These are phyloP conservation scores for Melieria omissa DNA, from an alignment of 2,888 invertebrate species.

Conservation along the genomic window DNA sequence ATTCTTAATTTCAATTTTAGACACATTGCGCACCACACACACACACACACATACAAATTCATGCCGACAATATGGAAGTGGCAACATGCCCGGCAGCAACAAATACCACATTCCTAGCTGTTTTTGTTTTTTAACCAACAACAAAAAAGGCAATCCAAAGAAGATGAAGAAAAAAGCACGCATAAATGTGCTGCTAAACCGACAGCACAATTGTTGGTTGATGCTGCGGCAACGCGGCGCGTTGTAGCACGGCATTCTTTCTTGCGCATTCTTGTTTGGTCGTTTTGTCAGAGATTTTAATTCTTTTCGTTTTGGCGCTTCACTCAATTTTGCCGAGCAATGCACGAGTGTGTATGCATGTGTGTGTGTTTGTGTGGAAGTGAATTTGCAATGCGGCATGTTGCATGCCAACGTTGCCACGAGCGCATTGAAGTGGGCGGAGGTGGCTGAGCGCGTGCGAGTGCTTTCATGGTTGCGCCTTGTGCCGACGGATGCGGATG, in stretches of 20 bases:
- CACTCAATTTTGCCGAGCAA: slow-evolving; percentile 20
- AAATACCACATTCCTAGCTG: slow-evolving; percentile 14
- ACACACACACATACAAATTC: not conserved
- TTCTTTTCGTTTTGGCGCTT: slow-evolving; percentile 23
- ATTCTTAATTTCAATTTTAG: slow-evolving; percentile 17
- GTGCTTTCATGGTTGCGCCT: slow-evolving; percentile 22
- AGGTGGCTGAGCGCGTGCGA: slow-evolving; percentile 54
- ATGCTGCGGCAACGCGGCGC: not conserved
- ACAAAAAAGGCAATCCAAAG: not conserved
- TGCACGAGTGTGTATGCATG: not conserved
- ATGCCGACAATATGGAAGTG: not conserved
- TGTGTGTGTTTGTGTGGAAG: too few species aligned
- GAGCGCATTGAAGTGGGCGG: slow-evolving; percentile 51
- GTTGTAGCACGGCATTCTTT: slow-evolving; percentile 9
- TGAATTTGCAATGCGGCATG: not conserved
- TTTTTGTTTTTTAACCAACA: slow-evolving; percentile 9
- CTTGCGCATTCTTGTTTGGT: not conserved
- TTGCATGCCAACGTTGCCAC: not conserved
- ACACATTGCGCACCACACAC: not conserved
- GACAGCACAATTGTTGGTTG: slow-evolving; percentile 31
- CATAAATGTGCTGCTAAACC: slow-evolving; percentile 43
- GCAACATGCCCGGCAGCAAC: slow-evolving; percentile 36
- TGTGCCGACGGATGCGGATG: not conserved
- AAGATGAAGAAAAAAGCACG: slow-evolving; percentile 18
- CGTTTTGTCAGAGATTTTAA: slow-evolving; percentile 27